Percentiles rank a stretch among this genome's conserved stretches.
phyloP scores from a whole-genome alignment of 2,888 invertebrate genomes.

The Leptinotarsa juncta region DNA sequence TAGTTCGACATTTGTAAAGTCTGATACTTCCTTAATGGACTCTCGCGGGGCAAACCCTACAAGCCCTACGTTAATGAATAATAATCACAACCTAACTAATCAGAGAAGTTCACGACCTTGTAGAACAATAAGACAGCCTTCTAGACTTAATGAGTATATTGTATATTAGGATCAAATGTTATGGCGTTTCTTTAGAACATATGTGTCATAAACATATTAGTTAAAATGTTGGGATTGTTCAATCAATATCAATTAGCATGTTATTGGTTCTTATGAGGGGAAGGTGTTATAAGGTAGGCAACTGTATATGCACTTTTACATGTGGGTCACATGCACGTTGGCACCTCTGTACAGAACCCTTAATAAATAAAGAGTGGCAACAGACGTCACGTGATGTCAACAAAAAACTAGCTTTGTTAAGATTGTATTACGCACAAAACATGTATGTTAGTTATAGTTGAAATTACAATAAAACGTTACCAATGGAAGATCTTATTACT shows the following conservation, averaged over 20 bases:
- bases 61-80: slow-evolving; percentile 4
- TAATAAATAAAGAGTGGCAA: neutral
- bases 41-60: neutral
- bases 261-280: slow-evolving; percentile 4
- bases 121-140: slow-evolving; percentile 3
- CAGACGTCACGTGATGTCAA: neutral
- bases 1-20: neutral
- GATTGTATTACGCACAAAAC: neutral
- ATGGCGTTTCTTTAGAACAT: neutral
- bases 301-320: neutral
- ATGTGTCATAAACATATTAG: neutral
- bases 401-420: neutral
- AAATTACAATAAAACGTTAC: neutral
- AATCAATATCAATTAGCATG: neutral
- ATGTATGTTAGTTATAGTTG: neutral
- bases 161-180: neutral
- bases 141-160: neutral
- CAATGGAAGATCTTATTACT: neutral
- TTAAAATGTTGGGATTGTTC: neutral
- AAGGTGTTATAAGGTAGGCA: slow-evolving; percentile 7
- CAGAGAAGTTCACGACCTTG: neutral
- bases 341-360: neutral
- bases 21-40: neutral
- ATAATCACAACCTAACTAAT: neutral
- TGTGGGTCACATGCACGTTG: neutral